Base-by-base conservation (phyloP, 2,888 invertebrate genomes). In the Caenorhabditis virilis region DNA sequence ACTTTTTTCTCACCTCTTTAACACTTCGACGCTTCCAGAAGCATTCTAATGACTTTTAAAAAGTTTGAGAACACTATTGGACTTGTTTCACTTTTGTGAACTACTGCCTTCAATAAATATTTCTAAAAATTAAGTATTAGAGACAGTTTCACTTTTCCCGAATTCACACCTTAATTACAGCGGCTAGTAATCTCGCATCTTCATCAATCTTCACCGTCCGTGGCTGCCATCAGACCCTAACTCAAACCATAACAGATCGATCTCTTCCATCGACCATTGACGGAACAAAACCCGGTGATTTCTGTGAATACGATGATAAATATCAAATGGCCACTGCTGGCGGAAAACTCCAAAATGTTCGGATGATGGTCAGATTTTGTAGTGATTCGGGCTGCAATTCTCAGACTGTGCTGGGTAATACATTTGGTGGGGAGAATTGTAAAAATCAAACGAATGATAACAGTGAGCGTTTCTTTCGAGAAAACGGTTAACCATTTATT, bases 191-290 rank as follows among this genome's bases (percentile, higher is more conserved):
- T n/a, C n/a, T n/a, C n/a, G n/a, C n/a, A n/a, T 30, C 48, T 13
- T 42, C 53, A 5, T 1, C 35, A 15, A 36, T 42, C 0, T 59
- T 65, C 13, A 53, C 52, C 9, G 63, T 72, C 15, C 58, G 72
- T 23, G 72, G 72, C 13, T 72, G 72, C 43, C 72, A 72, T 36
- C 53, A 51, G 16, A 66, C 66, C 9, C 49, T 72, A 7, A 68
- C 63, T 27, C 68, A 72, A 50, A 56, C 54, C 6, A 33, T 55
- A 13, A 23, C 48, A 20, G 49, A 59, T 39, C 47, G 56, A 22
- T 49, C 22, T 5, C 35, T 45, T 2, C 33, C 23, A 18, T 43
- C 35, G 25, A 54, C 53, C 23, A 6, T 6, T 16, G 16, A 36
- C 15, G 22, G 36, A 4, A 9, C 18, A 16, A n/a, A n/a, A n/a